Evolutionary conservation across 1,140 invertebrate genomes (phyloP).

Genomic region (Nasonia longicornis): DNA sequence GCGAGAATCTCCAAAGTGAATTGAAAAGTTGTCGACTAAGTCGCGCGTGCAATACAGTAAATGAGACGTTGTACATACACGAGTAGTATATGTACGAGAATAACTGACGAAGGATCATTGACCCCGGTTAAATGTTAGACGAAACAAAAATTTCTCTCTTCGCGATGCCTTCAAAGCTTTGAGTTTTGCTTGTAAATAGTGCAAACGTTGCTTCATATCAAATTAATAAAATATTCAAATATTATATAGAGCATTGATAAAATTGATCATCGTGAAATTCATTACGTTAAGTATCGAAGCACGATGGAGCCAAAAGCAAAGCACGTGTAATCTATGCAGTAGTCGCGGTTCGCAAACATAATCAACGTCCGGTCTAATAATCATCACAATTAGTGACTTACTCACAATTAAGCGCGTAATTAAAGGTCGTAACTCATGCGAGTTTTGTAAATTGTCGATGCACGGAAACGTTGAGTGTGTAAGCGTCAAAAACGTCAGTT

Average conservation of each 20-base stretch:
- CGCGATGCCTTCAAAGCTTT: too few relatives aligned
- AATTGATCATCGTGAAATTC: too few relatives aligned
- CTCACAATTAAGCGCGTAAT: not conserved
- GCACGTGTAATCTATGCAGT: not conserved
- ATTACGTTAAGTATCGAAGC: not conserved
- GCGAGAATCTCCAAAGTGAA: not conserved
- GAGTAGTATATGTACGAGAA: constrained; percentile 1
- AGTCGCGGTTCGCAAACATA: too few relatives aligned
- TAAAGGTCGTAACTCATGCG: not conserved
- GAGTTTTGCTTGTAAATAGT: too few relatives aligned
- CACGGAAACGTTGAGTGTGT: not conserved
- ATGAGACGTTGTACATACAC: not conserved
- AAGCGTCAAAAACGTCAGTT: not conserved
- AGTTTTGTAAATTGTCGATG: not conserved
- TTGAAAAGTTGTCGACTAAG: not conserved
- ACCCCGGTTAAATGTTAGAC: constrained; percentile 16
- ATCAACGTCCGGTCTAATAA: too few relatives aligned
- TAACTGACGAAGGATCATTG: constrained; percentile 19
- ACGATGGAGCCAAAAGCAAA: not conserved
- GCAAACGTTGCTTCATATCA: too few relatives aligned
- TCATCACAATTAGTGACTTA: not conserved
- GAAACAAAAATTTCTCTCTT: constrained; percentile 10
- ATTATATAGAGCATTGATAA: too few relatives aligned
- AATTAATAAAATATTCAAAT: too few relatives aligned
- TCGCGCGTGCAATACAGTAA: not conserved